Percentiles rank a stretch among this genome's conserved stretches.
Evolutionary conservation across 2,888 invertebrate genomes (phyloP).

Genomic region (Trissolcus japonicus): DNA sequence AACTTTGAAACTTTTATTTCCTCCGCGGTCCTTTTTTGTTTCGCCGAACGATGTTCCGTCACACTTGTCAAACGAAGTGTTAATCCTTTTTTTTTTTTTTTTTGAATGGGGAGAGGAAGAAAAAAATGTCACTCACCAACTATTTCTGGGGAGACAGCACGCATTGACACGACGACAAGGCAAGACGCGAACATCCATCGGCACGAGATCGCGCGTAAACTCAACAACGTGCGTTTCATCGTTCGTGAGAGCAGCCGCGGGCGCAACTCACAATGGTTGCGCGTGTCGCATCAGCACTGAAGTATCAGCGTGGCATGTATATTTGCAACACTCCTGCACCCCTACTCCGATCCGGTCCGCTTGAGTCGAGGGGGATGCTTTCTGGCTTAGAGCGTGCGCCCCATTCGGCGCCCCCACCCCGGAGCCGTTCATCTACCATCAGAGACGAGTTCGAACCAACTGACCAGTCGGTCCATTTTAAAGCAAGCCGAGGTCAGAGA

Average conservation of each 20-base stretch:
- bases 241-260: constrained; percentile 26
- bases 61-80: not conserved
- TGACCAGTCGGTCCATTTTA: constrained; percentile 32
- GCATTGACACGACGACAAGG: constrained; percentile 44
- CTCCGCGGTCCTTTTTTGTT: not conserved
- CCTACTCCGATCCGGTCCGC: constrained; percentile 40
- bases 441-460: constrained; percentile 9
- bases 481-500: too few species aligned
- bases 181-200: constrained; percentile 44
- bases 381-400: constrained; percentile 55
- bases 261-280: constrained; percentile 61
- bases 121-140: constrained; percentile 67
- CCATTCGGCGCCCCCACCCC: constrained; percentile 40
- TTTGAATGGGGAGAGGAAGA: not conserved
- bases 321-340: constrained; percentile 64
- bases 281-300: constrained; percentile 75
- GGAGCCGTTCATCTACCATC: constrained; percentile 53
- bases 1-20: not conserved
- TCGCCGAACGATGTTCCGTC: not conserved
- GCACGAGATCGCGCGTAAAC: constrained; percentile 41
- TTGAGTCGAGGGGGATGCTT: constrained; percentile 41
- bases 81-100: not conserved
- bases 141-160: constrained; percentile 68
- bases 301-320: constrained; percentile 68
- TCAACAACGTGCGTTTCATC: constrained; percentile 37